phyloP scores from a whole-genome alignment of 2,888 invertebrate species.

The Acanthopleura granulata region DNA sequence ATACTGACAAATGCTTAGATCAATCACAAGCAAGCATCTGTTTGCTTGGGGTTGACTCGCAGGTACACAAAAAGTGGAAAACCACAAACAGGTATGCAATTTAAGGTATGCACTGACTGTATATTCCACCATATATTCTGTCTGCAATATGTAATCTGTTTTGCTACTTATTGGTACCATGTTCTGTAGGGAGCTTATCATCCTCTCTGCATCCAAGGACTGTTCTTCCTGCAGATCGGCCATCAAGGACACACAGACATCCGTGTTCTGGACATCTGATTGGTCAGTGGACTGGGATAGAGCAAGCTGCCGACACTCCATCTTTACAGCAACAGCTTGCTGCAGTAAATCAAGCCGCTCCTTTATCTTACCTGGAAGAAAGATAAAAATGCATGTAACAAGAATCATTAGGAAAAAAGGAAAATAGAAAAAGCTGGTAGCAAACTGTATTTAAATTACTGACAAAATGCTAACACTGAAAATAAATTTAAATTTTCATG shows the following conservation, averaged over 20 bases:
- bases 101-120: too few species aligned
- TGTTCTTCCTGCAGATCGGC: background rate
- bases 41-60: too few species aligned
- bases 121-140: too few species aligned
- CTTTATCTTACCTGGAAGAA: background rate
- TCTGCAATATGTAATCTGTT: too few species aligned
- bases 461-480: too few species aligned
- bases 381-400: background rate
- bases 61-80: too few species aligned
- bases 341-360: background rate
- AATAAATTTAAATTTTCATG: too few species aligned
- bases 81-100: too few species aligned
- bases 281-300: background rate
- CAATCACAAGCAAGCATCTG: too few species aligned
- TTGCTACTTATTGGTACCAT: background rate
- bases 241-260: conserved; percentile 8
- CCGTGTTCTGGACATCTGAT: background rate
- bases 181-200: background rate
- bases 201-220: background rate
- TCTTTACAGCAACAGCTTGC: background rate
- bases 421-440: background rate
- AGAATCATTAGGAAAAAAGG: too few species aligned
- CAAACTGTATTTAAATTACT: too few species aligned
- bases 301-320: background rate
- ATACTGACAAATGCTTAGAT: too few species aligned